Conservation (phyloP, 2,888 invertebrate species). For the Pammene aurita region DNA sequence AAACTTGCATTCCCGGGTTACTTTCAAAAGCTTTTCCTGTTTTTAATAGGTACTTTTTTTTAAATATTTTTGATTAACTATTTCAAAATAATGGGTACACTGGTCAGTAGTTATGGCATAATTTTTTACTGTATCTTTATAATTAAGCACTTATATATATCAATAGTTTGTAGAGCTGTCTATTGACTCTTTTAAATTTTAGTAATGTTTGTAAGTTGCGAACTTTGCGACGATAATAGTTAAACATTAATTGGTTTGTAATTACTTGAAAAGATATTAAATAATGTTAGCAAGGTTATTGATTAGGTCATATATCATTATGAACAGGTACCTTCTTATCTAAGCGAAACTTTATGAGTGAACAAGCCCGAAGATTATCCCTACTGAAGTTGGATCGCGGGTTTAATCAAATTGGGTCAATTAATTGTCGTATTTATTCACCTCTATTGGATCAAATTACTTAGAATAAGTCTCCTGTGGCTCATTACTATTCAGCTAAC, state of each 20-base stretch:
- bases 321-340: slow-evolving; percentile 4
- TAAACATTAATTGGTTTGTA: background rate
- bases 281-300: background rate
- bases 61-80: background rate
- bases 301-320: background rate
- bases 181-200: too few species aligned
- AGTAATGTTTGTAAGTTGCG: too few species aligned
- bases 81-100: too few species aligned
- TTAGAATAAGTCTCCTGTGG: background rate
- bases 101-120: too few species aligned
- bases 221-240: too few species aligned
- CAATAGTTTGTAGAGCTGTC: too few species aligned
- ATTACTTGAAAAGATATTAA: background rate
- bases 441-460: background rate
- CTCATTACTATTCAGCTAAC: background rate
- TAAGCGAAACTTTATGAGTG: slow-evolving; percentile 5
- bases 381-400: slow-evolving; percentile 4
- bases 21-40: background rate
- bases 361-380: slow-evolving; percentile 17
- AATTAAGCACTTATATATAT: too few species aligned
- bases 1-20: background rate
- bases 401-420: slow-evolving; percentile 20
- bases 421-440: slow-evolving; percentile 6
- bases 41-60: background rate
- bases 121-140: too few species aligned